Percentiles rank a stretch among this genome's conserved stretches.
phyloP scores from a whole-genome alignment of 2,797 vertebrate species.

The Heteromormyrus szaboi region DNA sequence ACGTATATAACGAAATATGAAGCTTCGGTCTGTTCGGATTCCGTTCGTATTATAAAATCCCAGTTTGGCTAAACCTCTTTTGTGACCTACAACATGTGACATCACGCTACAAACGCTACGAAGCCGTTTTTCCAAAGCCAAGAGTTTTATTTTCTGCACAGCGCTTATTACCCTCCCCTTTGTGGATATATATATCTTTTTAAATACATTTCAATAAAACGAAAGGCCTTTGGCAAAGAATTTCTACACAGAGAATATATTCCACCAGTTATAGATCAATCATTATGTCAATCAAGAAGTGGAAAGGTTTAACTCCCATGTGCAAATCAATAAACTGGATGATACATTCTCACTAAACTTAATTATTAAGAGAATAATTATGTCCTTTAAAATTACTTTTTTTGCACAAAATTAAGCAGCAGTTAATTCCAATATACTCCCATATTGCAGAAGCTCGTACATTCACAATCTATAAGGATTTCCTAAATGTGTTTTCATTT shows the following conservation, averaged over 20 bases:
- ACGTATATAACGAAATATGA: not conserved
- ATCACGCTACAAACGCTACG: slow-evolving; percentile 35
- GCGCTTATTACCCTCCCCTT: not conserved
- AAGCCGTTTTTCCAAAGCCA: slow-evolving; percentile 93
- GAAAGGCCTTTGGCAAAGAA: slow-evolving; percentile 85
- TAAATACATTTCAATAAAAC: slow-evolving; percentile 75
- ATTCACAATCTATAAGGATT: slow-evolving; percentile 96
- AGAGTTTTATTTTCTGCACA: slow-evolving; percentile 87
- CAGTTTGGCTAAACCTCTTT: not conserved
- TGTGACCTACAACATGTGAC: not conserved
- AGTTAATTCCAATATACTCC: slow-evolving; percentile 81
- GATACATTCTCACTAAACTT: slow-evolving; percentile 74
- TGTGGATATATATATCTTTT: slow-evolving; percentile 57
- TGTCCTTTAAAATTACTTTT: slow-evolving; percentile 71
- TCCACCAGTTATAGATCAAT: slow-evolving; percentile 67
- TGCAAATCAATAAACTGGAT: slow-evolving; percentile 71
- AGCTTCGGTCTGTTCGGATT: not conserved
- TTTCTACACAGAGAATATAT: slow-evolving; percentile 80
- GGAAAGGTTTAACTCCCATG: slow-evolving; percentile 79
- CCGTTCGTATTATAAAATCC: not conserved
- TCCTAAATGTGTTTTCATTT: slow-evolving; percentile 78
- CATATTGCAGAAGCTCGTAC: slow-evolving; percentile 92
- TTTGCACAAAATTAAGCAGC: slow-evolving; percentile 84
- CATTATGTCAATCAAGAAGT: slow-evolving; percentile 71
- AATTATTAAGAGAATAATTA: slow-evolving; percentile 68